These are phyloP conservation scores for Eriocheir sinensis DNA, from an alignment of 1,140 invertebrate genomes.

Conservation along the genomic window DNA sequence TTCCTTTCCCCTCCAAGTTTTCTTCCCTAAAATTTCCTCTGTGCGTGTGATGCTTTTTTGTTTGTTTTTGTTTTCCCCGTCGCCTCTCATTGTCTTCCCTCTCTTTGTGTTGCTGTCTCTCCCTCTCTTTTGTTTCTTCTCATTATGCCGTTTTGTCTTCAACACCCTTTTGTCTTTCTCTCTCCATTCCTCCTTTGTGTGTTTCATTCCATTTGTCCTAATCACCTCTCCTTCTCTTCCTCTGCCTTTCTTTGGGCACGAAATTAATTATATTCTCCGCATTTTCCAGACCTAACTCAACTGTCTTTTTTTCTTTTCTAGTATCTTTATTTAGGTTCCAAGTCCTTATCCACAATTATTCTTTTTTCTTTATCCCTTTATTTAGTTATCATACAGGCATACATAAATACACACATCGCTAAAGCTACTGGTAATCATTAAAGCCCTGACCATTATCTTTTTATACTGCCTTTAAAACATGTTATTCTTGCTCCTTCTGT, in stretches of 20 bases:
- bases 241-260: neutral
- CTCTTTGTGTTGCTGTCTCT: neutral
- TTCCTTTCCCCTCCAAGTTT: neutral
- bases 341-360: neutral
- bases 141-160: neutral
- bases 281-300: neutral
- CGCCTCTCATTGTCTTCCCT: neutral
- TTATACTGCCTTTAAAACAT: too few relatives aligned
- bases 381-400: neutral
- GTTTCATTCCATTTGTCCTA: neutral
- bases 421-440: too few relatives aligned
- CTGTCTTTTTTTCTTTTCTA: neutral
- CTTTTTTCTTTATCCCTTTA: neutral
- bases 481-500: neutral
- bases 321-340: neutral
- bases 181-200: neutral
- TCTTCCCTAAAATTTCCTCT: neutral
- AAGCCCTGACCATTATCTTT: neutral
- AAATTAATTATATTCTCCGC: neutral
- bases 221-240: neutral
- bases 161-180: neutral
- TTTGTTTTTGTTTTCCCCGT: neutral
- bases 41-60: too few relatives aligned
- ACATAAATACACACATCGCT: too few relatives aligned
- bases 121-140: neutral